Percentiles rank a stretch among this genome's conserved stretches.
These are phyloP conservation scores for Telenomus remus DNA, from an alignment of 1,140 invertebrate species.

Conservation along the genomic window DNA sequence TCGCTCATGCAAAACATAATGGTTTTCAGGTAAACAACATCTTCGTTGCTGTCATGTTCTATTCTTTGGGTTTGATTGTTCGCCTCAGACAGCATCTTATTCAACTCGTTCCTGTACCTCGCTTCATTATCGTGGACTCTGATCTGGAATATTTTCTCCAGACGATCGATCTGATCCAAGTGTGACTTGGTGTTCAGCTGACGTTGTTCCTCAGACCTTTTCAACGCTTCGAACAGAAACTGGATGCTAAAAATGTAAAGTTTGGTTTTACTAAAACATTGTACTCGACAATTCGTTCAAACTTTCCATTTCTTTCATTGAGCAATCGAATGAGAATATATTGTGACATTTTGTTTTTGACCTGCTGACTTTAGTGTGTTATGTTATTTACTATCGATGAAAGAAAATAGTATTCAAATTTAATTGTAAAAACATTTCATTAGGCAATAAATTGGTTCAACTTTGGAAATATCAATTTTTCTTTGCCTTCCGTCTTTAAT, in stretches of 20 bases:
- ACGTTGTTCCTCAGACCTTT: constrained; percentile 61
- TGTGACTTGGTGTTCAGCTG: constrained; percentile 52
- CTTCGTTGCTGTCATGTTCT: constrained; percentile 26
- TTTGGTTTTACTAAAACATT: constrained; percentile 2
- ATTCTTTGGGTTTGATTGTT: constrained; percentile 27
- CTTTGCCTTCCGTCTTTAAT: constrained; percentile 65
- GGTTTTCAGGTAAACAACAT: constrained; percentile 50
- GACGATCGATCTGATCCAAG: constrained; percentile 59
- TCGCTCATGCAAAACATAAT: constrained; percentile 42
- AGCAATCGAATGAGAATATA: constrained; percentile 1
- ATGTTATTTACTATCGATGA: too few species aligned
- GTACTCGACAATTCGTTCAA: too few species aligned
- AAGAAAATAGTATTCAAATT: too few species aligned
- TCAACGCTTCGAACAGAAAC: constrained; percentile 61
- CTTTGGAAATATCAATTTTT: not conserved
- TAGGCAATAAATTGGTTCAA: not conserved
- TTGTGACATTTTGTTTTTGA: not conserved
- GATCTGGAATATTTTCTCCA: constrained; percentile 52
- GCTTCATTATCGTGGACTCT: constrained; percentile 19
- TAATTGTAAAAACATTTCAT: not conserved
- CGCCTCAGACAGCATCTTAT: constrained; percentile 19
- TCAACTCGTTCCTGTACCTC: constrained; percentile 37
- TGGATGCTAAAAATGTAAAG: constrained; percentile 56
- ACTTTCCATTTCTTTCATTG: too few species aligned
- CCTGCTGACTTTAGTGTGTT: too few species aligned